Evolutionary conservation across 2,797 vertebrate genomes (phyloP).

Genomic region (Tapirus indicus): DNA sequence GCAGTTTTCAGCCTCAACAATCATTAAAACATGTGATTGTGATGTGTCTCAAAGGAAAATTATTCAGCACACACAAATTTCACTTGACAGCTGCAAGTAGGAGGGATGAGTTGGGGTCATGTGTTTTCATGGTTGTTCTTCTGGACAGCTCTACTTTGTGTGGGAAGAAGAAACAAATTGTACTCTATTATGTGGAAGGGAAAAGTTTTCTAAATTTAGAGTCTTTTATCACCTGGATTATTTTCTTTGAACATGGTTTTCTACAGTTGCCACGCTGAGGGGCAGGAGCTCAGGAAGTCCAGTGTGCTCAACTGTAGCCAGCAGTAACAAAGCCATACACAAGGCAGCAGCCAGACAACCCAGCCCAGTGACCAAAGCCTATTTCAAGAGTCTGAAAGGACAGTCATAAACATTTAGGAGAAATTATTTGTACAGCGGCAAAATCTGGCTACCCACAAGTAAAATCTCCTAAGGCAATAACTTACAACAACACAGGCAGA

Average conservation of each 20-base stretch:
- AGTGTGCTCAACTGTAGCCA: background rate
- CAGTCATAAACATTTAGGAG: conserved; percentile 15
- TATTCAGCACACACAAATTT: conserved; percentile 1
- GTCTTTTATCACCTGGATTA: conserved; percentile 66
- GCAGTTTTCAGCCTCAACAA: background rate
- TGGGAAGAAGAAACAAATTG: conserved; percentile 66
- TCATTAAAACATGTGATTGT: conserved; percentile 4
- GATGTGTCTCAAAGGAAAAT: conserved; percentile 49
- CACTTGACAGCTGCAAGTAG: conserved; percentile 67
- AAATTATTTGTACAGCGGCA: background rate
- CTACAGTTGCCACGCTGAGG: background rate
- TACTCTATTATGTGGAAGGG: conserved; percentile 35
- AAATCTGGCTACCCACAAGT: background rate
- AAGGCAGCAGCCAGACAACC: background rate
- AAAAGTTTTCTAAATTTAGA: conserved; percentile 72
- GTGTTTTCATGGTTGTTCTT: conserved; percentile 48
- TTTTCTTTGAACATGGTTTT: conserved; percentile 60
- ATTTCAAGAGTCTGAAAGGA: conserved; percentile 45
- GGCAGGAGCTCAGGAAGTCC: conserved; percentile 14
- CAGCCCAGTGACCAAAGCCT: background rate
- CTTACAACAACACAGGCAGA: background rate
- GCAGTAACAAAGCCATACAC: background rate
- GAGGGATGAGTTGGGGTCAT: conserved; percentile 30
- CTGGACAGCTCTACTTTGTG: conserved; percentile 61
- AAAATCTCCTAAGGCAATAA: conserved; percentile 23